Evolutionary conservation across 1,140 invertebrate genomes (phyloP).

Genomic region (Drosophila oshimai): DNA sequence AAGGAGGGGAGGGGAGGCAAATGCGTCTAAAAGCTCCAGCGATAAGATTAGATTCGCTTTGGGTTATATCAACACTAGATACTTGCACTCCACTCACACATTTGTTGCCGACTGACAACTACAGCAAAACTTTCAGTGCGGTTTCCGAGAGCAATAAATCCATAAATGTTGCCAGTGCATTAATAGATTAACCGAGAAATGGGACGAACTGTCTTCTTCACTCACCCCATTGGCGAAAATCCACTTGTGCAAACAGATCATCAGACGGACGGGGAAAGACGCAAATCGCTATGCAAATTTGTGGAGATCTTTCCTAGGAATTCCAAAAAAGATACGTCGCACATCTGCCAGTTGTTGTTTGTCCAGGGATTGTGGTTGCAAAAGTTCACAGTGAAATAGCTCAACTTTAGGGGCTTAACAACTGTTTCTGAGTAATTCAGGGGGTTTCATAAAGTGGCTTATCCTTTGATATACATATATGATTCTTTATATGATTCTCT

Average conservation of each 20-base stretch:
- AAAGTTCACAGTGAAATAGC: slow-evolving; percentile 13
- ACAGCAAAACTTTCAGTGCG: not conserved
- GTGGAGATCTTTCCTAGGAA: slow-evolving; percentile 19
- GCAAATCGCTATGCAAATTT: slow-evolving; percentile 19
- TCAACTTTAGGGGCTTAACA: slow-evolving; percentile 12
- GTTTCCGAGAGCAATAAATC: slow-evolving; percentile 1
- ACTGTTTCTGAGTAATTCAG: slow-evolving; percentile 6
- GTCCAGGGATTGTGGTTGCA: not conserved
- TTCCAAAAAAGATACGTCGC: slow-evolving; percentile 5
- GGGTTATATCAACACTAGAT: slow-evolving; percentile 31
- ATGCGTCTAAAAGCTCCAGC: not conserved
- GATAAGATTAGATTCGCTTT: slow-evolving; percentile 38
- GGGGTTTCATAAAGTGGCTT: not conserved
- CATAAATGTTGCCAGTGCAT: not conserved
- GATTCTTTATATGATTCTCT: not conserved
- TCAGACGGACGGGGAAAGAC: not conserved
- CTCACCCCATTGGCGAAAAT: not conserved
- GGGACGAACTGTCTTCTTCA: not conserved
- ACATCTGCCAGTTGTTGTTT: not conserved
- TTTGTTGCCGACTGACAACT: not conserved
- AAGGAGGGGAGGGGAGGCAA: not conserved
- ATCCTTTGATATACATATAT: not conserved
- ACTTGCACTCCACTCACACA: not conserved
- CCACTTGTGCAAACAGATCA: slow-evolving; percentile 25
- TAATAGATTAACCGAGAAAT: slow-evolving; percentile 1